Evolutionary conservation across 2,888 invertebrate genomes (phyloP).

Genomic region (Plebejus melissa): DNA sequence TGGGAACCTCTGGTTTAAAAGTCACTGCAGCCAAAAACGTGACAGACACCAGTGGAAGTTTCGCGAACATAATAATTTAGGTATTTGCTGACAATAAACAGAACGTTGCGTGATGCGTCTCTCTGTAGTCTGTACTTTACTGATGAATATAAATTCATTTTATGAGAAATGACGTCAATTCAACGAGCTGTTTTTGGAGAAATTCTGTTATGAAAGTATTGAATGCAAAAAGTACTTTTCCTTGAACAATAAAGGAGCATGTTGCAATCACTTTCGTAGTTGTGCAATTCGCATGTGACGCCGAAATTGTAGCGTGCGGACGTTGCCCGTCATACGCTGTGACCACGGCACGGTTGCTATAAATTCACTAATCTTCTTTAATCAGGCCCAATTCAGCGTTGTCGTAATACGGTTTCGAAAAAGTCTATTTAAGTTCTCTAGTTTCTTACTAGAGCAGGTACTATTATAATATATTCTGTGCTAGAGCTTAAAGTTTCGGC

Average conservation of each 20-base stretch:
- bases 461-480: too few relatives aligned
- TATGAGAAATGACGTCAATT: background rate
- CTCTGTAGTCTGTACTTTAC: background rate
- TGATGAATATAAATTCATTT: background rate
- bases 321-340: conserved; percentile 9
- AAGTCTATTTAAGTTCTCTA: too few relatives aligned
- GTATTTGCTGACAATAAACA: background rate
- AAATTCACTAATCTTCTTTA: background rate
- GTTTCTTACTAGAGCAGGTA: too few relatives aligned
- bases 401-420: background rate
- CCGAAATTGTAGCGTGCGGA: background rate
- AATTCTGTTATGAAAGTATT: background rate
- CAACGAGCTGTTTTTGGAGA: background rate
- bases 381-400: background rate
- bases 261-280: conserved; percentile 17
- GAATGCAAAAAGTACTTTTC: background rate
- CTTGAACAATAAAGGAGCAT: background rate
- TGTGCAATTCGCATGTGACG: conserved; percentile 5
- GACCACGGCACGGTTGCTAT: conserved; percentile 2
- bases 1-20: background rate
- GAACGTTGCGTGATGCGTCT: background rate
- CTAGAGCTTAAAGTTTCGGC: too few relatives aligned
- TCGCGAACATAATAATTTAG: background rate
- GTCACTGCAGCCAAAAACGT: background rate
- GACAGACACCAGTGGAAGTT: background rate